Percentiles rank a stretch among this genome's conserved stretches.
These are phyloP conservation scores for Nomada ruficornis DNA, from an alignment of 2,888 invertebrate species.

Conservation along the genomic window DNA sequence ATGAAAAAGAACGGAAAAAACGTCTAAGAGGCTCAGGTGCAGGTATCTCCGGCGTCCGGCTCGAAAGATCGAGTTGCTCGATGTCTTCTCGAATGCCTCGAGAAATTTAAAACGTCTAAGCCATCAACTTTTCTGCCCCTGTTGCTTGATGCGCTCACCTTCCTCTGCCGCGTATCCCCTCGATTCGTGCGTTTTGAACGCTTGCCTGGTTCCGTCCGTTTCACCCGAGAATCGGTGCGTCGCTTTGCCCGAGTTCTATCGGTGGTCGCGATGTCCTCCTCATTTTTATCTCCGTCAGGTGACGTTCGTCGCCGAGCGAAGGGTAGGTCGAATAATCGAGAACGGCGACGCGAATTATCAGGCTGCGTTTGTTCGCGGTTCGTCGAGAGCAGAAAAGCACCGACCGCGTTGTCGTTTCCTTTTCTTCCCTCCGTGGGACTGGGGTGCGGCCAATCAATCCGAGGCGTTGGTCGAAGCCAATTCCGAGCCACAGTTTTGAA, in stretches of 20 bases:
- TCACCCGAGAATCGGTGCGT: not conserved
- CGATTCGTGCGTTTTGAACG: not conserved
- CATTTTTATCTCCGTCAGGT: too few species aligned
- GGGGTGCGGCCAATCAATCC: slow-evolving; percentile 2
- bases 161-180: slow-evolving; percentile 7
- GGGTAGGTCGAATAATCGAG: too few species aligned
- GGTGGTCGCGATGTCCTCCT: too few species aligned
- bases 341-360: too few species aligned
- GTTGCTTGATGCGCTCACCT: slow-evolving; percentile 60
- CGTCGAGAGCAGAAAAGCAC: not conserved
- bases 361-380: too few species aligned
- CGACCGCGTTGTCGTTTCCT: not conserved
- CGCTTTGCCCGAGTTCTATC: not conserved
- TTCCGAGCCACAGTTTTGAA: slow-evolving; percentile 42
- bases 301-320: too few species aligned
- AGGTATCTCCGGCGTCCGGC: slow-evolving; percentile 82
- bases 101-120: slow-evolving; percentile 83
- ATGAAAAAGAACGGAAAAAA: slow-evolving; percentile 64
- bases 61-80: slow-evolving; percentile 82
- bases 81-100: slow-evolving; percentile 81
- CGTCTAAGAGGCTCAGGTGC: slow-evolving; percentile 82
- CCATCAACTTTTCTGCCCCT: slow-evolving; percentile 81
- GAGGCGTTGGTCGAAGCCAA: slow-evolving; percentile 5
- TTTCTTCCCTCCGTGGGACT: not conserved
- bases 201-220: not conserved